Evolutionary conservation across 37 sponge, comb jelly and placozoan genomes (phyloP).

Genomic region (Beroe ovata): DNA sequence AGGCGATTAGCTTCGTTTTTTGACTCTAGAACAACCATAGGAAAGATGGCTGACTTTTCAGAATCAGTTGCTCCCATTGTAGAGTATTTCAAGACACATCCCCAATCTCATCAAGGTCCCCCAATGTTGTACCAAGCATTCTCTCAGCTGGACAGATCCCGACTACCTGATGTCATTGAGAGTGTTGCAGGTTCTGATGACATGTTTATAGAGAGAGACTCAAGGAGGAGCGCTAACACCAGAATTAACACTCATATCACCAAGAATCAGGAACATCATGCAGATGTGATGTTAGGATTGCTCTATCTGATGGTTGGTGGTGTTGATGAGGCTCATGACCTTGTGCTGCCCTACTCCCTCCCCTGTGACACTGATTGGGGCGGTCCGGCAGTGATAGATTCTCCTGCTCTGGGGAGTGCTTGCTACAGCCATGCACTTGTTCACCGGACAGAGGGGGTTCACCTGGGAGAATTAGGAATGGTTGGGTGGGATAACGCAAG

Average conservation of each 20-base stretch:
- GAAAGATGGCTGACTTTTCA: too few relatives aligned
- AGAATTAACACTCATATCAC: slow-evolving; percentile 29
- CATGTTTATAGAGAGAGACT: background rate
- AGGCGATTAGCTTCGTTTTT: too few relatives aligned
- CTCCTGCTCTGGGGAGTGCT: slow-evolving; percentile 36
- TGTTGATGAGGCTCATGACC: slow-evolving; percentile 62
- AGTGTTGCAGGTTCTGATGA: slow-evolving; percentile 11
- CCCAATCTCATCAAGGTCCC: slow-evolving; percentile 6
- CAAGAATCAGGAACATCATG: slow-evolving; percentile 54
- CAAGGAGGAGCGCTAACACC: background rate
- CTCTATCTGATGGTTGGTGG: slow-evolving; percentile 45
- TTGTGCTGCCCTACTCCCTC: slow-evolving; percentile 54
- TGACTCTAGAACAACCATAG: too few relatives aligned
- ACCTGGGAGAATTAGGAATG: slow-evolving; percentile 52
- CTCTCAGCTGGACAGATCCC: background rate
- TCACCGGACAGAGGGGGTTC: slow-evolving; percentile 33
- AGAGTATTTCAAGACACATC: slow-evolving; percentile 28
- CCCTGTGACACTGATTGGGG: slow-evolving; percentile 41
- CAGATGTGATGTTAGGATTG: slow-evolving; percentile 60
- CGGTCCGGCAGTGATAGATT: slow-evolving; percentile 39
- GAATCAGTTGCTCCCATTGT: slow-evolving; percentile 10
- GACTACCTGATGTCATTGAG: slow-evolving; percentile 61
- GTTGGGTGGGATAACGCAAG: slow-evolving; percentile 49
- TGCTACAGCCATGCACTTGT: slow-evolving; percentile 40
- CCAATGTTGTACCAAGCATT: slow-evolving; percentile 53